Base-by-base conservation (phyloP, 2,888 invertebrate genomes). In the Leptura quadrifasciata region DNA sequence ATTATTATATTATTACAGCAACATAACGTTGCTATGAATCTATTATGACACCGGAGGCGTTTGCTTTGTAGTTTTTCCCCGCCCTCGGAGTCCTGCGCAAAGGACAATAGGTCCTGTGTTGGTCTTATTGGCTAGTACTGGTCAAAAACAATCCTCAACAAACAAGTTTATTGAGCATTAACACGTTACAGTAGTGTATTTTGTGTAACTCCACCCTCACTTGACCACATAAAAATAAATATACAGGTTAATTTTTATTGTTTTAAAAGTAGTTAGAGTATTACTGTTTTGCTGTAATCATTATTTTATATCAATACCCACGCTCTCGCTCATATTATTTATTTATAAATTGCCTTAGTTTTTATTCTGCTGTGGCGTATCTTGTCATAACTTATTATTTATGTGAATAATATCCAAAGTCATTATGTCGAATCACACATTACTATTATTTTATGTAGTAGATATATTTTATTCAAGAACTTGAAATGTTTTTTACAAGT, bases 1-100 rank as follows among this genome's bases (percentile, higher is more conserved):
- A 77, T 65, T 76, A 79, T 80, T 81, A 81, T 81, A 80, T 80
- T 81, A 79, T 81, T 83, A 83, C 79, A 78, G 73, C 79, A 82
- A 82, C 76, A 79, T 81, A 81, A 83, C 83, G 85, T 86, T 86
- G 85, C 85, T 83, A 85, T 82, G 84, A 85, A 83, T 83, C 82
- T 84, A 84, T 85, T 85, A 85, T 84, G 84, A 86, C 84, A 85
- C 84, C 81, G 78, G 78, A 82, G 84, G 85, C 83, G 85, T 84
- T 84, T 83, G 85, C 84, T 82, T 83, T 82, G 76, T 77, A 79
- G 77, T 69, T 79, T 79, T 80, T 83, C 83, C 79, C 86, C 86
- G 86, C 86, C 87, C 83, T 80, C 72, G 76, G 72, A 72, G 81
- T 79, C 85, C 82, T 86, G 86, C 87, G 87, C 86, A 81, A 76